These are phyloP conservation scores for Dasypus novemcinctus DNA, from an alignment of 2,113 vertebrate genomes.

Conservation along the genomic window DNA sequence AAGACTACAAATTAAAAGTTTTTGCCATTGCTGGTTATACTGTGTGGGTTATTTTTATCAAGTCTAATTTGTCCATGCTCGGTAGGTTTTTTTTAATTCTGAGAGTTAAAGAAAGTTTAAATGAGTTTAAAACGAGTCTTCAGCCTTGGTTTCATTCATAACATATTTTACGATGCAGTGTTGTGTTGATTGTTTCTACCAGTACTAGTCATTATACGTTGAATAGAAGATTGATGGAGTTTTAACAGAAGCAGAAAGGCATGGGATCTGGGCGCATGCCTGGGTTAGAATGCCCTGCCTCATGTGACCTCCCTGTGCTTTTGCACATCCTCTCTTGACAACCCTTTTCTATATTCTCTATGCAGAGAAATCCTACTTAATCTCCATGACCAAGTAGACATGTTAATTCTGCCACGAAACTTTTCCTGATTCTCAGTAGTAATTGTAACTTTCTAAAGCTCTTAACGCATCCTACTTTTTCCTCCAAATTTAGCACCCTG, in stretches of 20 bases:
- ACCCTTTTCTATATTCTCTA: not conserved
- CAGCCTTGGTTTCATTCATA: not conserved
- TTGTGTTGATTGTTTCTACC: conserved; percentile 11
- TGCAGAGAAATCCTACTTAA: conserved; percentile 42
- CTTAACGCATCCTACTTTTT: not conserved
- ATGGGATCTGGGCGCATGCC: not conserved
- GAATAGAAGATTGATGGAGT: not conserved
- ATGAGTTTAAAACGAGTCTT: conserved; percentile 38
- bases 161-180: not conserved
- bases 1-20: not conserved
- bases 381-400: conserved; percentile 28
- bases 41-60: conserved; percentile 23
- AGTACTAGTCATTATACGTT: not conserved
- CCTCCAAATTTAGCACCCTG: conserved; percentile 4
- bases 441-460: not conserved
- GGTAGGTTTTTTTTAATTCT: not conserved
- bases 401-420: not conserved
- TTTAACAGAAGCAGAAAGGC: not conserved
- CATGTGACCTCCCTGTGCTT: not conserved
- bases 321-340: not conserved
- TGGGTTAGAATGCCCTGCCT: not conserved
- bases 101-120: not conserved
- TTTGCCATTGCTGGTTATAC: conserved; percentile 35
- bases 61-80: conserved; percentile 18
- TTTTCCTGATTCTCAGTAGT: conserved; percentile 1